phyloP scores from a whole-genome alignment of 2,888 invertebrate genomes.

The Drosophila seclusa region DNA sequence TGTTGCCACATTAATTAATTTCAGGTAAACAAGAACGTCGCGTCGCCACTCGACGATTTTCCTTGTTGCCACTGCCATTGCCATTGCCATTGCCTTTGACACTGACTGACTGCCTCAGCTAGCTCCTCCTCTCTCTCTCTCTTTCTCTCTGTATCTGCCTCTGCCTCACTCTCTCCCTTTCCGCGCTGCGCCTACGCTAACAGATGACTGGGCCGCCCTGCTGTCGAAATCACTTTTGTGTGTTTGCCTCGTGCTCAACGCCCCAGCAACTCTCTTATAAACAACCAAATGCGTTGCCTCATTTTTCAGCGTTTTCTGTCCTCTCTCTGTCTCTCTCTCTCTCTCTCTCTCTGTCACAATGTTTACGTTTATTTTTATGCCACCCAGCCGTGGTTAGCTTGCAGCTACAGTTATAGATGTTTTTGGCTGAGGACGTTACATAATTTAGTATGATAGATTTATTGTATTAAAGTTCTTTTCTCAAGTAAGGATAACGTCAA shows the following conservation, averaged over 20 bases:
- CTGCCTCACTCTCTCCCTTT: background rate
- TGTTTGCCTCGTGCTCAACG: constrained; percentile 61
- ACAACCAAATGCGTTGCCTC: constrained; percentile 45
- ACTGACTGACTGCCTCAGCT: constrained; percentile 33
- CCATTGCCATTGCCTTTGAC: constrained; percentile 28
- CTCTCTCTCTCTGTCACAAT: background rate
- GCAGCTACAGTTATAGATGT: background rate
- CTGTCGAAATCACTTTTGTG: constrained; percentile 77
- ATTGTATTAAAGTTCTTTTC: background rate
- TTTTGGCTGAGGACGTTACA: background rate
- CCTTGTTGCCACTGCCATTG: constrained; percentile 29
- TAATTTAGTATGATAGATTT: background rate
- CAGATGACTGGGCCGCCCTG: constrained; percentile 56
- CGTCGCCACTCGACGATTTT: constrained; percentile 47
- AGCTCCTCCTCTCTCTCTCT: background rate
- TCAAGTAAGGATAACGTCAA: background rate
- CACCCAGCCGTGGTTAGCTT: background rate
- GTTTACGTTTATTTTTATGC: constrained; percentile 8
- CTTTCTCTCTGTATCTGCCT: background rate
- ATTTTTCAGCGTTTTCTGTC: constrained; percentile 48
- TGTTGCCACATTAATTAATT: constrained; percentile 80
- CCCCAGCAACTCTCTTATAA: constrained; percentile 36
- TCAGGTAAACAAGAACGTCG: constrained; percentile 67
- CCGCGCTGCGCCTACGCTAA: constrained; percentile 10
- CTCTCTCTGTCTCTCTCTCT: background rate